Evolutionary conservation across 2,797 vertebrate genomes (phyloP), one percentile per base, ranked within the genome.

Genomic region (Cryptoblepharus egeriae): DNA sequence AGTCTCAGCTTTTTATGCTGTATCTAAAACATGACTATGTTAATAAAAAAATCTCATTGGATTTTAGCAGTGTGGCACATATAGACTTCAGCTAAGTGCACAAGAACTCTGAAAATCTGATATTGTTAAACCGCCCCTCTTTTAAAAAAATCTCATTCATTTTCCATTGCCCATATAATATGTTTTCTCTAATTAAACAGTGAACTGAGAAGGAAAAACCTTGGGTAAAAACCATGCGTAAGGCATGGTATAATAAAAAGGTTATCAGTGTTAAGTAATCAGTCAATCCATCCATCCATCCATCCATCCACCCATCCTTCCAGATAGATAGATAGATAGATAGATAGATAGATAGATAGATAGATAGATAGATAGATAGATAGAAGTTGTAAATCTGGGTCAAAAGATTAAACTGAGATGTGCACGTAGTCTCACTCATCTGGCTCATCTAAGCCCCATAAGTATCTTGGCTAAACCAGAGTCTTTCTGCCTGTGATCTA

Each of bases 81-180:
- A 35, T 1, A 4, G 42, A 5, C 26, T 45, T 8, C 16, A 55
- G 20, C 30, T 63, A 1, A 15, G 28, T n/a, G 49, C 55, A 18
- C n/a, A 22, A 11, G 0, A 4, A 37, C 72, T 69, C 55, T 24
- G 22, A 20, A 7, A 45, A 28, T 3, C 4, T 12, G 5, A 18
- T 55, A 1, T 1, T 67, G 52, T 61, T 28, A 79, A n/a, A 76
- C 4, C 2, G 65, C 75, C 2, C n/a, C n/a, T n/a, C n/a, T n/a
- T n/a, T 0, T 35, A 0, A 28, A 60, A 35, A 2, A 0, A 61
- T 28, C 0, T 0, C 0, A 57, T 82, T 55, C 39, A 30, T 0
- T 0, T 70, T 79, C 67, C 8, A 2, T 75, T 88, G 82, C 73
- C 79, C 81, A 89, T 84, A 73, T 37, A 64, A 18, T 74, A 1